A percentile compares a stretch with the other conserved stretches of the same genome.
Conservation (phyloP, 1,140 invertebrate species). For the Heterodera carotae region DNA sequence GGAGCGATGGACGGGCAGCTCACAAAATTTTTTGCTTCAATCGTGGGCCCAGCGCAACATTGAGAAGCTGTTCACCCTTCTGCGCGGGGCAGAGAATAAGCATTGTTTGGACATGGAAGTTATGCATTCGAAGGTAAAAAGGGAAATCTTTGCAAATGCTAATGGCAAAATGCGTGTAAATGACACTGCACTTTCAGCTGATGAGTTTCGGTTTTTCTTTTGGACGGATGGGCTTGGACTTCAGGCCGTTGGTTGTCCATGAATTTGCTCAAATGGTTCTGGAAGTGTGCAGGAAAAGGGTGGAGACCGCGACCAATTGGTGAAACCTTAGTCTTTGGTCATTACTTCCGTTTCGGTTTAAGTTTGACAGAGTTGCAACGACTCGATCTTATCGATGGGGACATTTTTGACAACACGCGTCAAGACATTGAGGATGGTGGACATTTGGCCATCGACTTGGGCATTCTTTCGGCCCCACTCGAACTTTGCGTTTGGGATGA, state of each 20-base stretch:
- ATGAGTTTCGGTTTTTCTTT: conserved; percentile 64
- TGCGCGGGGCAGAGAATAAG: conserved; percentile 41
- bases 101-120: conserved; percentile 47
- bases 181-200: conserved; percentile 32
- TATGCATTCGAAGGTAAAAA: conserved; percentile 27
- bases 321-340: conserved; percentile 15
- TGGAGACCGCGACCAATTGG: conserved; percentile 44
- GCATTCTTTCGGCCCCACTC: conserved; percentile 50
- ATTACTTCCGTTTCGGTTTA: conserved; percentile 24
- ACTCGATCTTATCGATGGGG: conserved; percentile 50
- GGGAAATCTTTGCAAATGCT: background rate
- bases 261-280: conserved; percentile 49
- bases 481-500: conserved; percentile 64
- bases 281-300: conserved; percentile 46
- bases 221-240: conserved; percentile 64
- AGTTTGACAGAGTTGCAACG: conserved; percentile 43
- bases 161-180: background rate
- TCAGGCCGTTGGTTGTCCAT: conserved; percentile 53
- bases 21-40: conserved; percentile 60
- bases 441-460: conserved; percentile 28
- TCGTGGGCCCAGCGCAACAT: conserved; percentile 61
- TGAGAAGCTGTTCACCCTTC: conserved; percentile 44
- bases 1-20: conserved; percentile 61
- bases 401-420: conserved; percentile 55
- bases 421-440: conserved; percentile 43